These are phyloP conservation scores for Amiota mariae DNA, from an alignment of 2,888 invertebrate genomes.

Conservation along the genomic window DNA sequence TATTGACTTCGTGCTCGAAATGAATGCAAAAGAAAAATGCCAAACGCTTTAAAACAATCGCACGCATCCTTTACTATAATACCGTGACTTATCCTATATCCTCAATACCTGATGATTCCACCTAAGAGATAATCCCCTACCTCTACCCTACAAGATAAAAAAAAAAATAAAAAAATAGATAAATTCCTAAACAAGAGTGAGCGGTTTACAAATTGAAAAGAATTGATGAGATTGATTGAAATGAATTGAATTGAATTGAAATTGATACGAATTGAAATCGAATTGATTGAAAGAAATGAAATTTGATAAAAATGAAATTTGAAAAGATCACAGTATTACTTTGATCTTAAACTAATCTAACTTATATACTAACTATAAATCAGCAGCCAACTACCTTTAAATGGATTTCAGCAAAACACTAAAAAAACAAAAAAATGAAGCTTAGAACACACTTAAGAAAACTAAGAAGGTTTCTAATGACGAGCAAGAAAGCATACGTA, in stretches of 20 bases:
- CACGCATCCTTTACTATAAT: conserved; percentile 72
- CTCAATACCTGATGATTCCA: conserved; percentile 63
- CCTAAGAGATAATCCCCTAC: conserved; percentile 39
- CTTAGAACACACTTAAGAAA: conserved; percentile 24
- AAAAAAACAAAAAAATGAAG: conserved; percentile 32
- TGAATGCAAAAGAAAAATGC: conserved; percentile 71
- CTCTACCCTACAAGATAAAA: conserved; percentile 25
- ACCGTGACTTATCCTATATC: conserved; percentile 70
- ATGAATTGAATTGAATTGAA: conserved; percentile 37
- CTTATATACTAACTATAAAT: too few species aligned
- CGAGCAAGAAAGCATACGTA: conserved; percentile 32
- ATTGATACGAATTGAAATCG: conserved; percentile 28
- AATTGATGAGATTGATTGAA: conserved; percentile 42
- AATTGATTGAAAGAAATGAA: not conserved
- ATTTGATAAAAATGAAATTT: conserved; percentile 43
- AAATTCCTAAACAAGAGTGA: conserved; percentile 48
- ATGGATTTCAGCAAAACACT: conserved; percentile 9
- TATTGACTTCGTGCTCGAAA: conserved; percentile 30
- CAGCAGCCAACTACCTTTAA: too few species aligned
- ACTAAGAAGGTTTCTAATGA: conserved; percentile 18
- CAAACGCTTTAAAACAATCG: conserved; percentile 72
- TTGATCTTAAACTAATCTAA: too few species aligned
- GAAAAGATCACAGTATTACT: conserved; percentile 43
- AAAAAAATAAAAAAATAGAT: conserved; percentile 5
- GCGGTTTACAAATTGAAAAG: conserved; percentile 47